phyloP scores from a whole-genome alignment of 2,888 invertebrate genomes.

The Allolobophora icterica region DNA sequence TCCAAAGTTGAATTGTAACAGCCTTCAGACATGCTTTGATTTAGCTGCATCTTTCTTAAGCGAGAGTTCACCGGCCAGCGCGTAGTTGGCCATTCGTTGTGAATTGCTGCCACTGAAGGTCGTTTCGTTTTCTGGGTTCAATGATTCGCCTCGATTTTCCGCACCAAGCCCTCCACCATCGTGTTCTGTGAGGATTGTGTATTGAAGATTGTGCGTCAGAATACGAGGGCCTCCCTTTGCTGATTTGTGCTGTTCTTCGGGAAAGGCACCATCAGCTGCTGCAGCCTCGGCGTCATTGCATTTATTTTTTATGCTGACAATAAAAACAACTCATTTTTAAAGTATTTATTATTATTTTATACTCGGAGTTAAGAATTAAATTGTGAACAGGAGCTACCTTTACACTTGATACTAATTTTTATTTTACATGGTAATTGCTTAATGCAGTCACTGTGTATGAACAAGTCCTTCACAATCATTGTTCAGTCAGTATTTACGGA shows the following conservation, averaged over 20 bases:
- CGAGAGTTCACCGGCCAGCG: not conserved
- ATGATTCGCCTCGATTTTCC: not conserved
- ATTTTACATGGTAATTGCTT: too few relatives aligned
- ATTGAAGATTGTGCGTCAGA: slow-evolving; percentile 22
- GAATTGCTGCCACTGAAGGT: not conserved
- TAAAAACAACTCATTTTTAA: not conserved
- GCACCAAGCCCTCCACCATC: not conserved
- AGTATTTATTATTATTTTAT: too few relatives aligned
- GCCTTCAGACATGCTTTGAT: not conserved
- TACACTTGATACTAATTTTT: too few relatives aligned
- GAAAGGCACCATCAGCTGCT: not conserved
- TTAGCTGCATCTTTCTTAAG: not conserved
- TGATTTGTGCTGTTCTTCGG: not conserved
- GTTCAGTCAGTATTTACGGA: too few relatives aligned
- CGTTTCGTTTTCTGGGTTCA: not conserved
- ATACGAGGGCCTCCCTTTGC: not conserved
- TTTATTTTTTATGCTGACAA: slow-evolving; percentile 1
- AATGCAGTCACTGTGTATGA: too few relatives aligned
- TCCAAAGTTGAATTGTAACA: not conserved
- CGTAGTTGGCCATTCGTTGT: slow-evolving; percentile 28
- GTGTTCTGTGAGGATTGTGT: not conserved
- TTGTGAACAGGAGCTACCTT: not conserved
- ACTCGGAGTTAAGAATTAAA: not conserved
- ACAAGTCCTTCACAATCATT: too few relatives aligned
- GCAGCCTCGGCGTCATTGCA: not conserved